Percentiles rank a stretch among this genome's conserved stretches.
Conservation (phyloP, 2,888 invertebrate species). For the Leucoma salicis region DNA sequence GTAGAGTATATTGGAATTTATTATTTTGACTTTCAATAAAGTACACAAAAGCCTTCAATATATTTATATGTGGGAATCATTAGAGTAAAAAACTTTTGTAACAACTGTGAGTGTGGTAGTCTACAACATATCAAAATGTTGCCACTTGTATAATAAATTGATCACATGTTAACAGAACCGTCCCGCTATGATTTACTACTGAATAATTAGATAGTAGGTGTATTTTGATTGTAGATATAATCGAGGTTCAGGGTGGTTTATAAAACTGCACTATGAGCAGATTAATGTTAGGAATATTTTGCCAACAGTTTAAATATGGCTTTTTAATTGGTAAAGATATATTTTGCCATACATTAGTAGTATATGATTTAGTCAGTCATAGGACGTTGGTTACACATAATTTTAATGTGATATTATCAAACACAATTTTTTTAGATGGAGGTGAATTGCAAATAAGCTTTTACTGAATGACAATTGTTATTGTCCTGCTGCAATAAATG, state of each 20-base stretch:
- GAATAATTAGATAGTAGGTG: conserved; percentile 39
- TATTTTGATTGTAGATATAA: conserved; percentile 34
- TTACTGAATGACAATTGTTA: neutral
- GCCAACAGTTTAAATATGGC: neutral
- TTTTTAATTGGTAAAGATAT: neutral
- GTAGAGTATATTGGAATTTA: too few relatives aligned
- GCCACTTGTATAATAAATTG: conserved; percentile 45
- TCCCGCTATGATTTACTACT: conserved; percentile 65
- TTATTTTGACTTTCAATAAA: too few relatives aligned
- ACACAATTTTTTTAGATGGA: neutral
- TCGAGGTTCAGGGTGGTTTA: conserved; percentile 34
- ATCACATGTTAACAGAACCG: conserved; percentile 59
- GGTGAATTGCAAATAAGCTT: too few relatives aligned
- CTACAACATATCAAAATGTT: conserved; percentile 60
- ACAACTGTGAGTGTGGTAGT: conserved; percentile 40
- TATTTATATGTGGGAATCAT: too few relatives aligned
- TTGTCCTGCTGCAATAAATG: conserved; percentile 1
- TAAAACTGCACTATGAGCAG: conserved; percentile 15
- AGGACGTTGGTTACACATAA: too few relatives aligned
- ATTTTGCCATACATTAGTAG: neutral
- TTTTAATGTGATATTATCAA: neutral
- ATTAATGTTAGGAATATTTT: neutral
- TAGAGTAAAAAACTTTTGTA: too few relatives aligned
- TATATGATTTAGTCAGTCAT: neutral
- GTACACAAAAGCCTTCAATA: too few relatives aligned